Conservation (phyloP, 2,888 invertebrate species). For the Volucella zonaria region DNA sequence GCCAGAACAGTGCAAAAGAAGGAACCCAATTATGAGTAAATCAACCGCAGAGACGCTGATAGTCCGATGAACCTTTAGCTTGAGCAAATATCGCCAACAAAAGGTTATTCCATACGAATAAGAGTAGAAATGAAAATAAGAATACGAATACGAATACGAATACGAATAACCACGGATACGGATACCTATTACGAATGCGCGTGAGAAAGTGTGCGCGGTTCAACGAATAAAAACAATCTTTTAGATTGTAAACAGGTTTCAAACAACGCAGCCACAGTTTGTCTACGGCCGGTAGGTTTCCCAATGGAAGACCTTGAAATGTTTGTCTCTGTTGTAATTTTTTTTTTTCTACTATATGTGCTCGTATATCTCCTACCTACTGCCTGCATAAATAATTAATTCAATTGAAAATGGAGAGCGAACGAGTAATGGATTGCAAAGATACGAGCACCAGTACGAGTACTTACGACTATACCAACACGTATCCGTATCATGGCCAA, state of each 20-base stretch:
- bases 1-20: background rate
- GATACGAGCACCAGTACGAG: too few relatives aligned
- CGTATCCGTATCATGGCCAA: slow-evolving; percentile 29
- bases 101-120: slow-evolving; percentile 2
- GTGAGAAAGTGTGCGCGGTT: slow-evolving; percentile 17
- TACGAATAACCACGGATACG: slow-evolving; percentile 18
- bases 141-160: too few relatives aligned
- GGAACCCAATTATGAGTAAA: slow-evolving; percentile 8
- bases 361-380: background rate
- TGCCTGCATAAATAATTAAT: slow-evolving; percentile 28
- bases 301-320: slow-evolving; percentile 40
- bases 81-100: background rate
- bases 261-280: background rate
- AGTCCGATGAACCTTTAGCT: slow-evolving; percentile 51
- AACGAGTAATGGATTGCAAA: slow-evolving; percentile 6
- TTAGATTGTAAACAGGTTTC: slow-evolving; percentile 29
- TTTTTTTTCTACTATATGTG: background rate
- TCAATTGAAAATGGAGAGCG: slow-evolving; percentile 8
- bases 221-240: slow-evolving; percentile 1
- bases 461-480: too few relatives aligned
- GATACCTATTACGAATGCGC: slow-evolving; percentile 41
- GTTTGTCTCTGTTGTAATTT: slow-evolving; percentile 1
- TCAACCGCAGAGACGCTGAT: background rate
- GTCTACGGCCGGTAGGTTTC: slow-evolving; percentile 17
- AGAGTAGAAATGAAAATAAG: too few relatives aligned